phyloP scores from a whole-genome alignment of 2,797 vertebrate genomes.

The Tachyglossus aculeatus region DNA sequence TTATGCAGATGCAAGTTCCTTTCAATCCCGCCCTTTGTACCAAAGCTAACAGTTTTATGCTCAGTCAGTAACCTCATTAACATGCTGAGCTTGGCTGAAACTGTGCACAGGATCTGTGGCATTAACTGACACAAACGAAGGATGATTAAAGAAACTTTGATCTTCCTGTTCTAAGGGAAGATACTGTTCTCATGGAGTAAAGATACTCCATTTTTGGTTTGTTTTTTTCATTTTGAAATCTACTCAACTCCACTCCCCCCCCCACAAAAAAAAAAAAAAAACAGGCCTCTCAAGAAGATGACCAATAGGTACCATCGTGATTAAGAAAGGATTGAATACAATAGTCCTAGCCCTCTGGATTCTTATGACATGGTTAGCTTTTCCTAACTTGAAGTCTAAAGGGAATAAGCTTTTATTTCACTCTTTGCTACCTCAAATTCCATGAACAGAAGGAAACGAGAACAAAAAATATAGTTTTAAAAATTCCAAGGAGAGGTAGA shows the following conservation, averaged over 20 bases:
- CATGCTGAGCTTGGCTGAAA: slow-evolving; percentile 8
- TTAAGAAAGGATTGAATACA: background rate
- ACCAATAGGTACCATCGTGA: too few species aligned
- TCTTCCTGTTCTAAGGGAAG: slow-evolving; percentile 1
- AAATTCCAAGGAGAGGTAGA: too few species aligned
- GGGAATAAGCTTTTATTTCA: background rate
- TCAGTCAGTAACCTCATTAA: slow-evolving; percentile 51
- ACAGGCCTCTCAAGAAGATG: too few species aligned
- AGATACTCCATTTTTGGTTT: too few species aligned
- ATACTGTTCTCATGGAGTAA: background rate
- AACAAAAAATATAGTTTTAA: too few species aligned
- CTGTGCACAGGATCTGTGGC: background rate
- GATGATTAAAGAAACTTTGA: slow-evolving; percentile 15
- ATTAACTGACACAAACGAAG: background rate
- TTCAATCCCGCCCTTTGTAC: slow-evolving; percentile 18
- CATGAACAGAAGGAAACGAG: too few species aligned
- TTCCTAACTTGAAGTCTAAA: background rate
- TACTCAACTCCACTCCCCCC: too few species aligned
- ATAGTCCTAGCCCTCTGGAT: background rate
- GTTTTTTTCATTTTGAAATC: too few species aligned
- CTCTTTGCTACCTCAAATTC: too few species aligned
- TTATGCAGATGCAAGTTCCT: background rate
- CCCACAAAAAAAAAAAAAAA: too few species aligned
- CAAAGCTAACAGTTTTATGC: slow-evolving; percentile 24
- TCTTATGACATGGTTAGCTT: background rate